These are phyloP conservation scores for Pseudochromis fuscus DNA, from an alignment of 2,797 vertebrate genomes.

Conservation along the genomic window DNA sequence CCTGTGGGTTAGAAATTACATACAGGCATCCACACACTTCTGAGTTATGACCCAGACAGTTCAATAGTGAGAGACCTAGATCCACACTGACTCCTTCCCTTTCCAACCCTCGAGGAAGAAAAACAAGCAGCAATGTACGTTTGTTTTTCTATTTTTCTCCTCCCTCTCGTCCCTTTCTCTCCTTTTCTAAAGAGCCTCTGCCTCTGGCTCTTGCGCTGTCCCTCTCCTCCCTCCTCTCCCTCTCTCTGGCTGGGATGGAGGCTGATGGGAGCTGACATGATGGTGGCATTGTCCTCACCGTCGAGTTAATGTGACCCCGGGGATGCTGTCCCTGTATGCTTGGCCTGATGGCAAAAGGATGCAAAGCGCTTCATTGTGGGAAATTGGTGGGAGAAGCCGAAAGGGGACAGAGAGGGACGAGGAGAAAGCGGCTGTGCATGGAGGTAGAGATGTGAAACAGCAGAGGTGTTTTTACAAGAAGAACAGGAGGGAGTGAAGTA, in stretches of 20 bases:
- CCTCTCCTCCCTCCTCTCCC: slow-evolving; percentile 34
- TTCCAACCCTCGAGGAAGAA: slow-evolving; percentile 57
- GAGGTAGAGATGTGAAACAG: slow-evolving; percentile 54
- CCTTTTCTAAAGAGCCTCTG: slow-evolving; percentile 67
- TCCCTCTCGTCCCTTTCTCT: slow-evolving; percentile 63
- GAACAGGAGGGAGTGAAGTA: slow-evolving; percentile 26
- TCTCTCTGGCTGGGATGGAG: slow-evolving; percentile 62
- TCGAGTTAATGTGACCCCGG: slow-evolving; percentile 76
- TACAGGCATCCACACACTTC: slow-evolving; percentile 55
- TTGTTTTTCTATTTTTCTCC: slow-evolving; percentile 67
- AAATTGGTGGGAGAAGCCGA: slow-evolving; percentile 32
- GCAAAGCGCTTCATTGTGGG: slow-evolving; percentile 53
- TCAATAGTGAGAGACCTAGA: slow-evolving; percentile 67
- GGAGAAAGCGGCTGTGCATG: slow-evolving; percentile 38
- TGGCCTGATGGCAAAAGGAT: slow-evolving; percentile 67
- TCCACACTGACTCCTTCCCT: slow-evolving; percentile 68
- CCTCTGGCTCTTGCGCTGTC: slow-evolving; percentile 59
- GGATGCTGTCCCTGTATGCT: slow-evolving; percentile 67
- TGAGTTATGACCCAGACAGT: slow-evolving; percentile 65
- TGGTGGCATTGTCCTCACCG: slow-evolving; percentile 79
- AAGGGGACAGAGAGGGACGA: slow-evolving; percentile 6
- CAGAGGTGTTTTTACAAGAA: slow-evolving; percentile 31
- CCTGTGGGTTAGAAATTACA: slow-evolving; percentile 52
- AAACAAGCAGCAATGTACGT: slow-evolving; percentile 53
- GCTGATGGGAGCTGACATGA: slow-evolving; percentile 81